A percentile compares a stretch with the other conserved stretches of the same genome.
These are phyloP conservation scores for Brachionichthys hirsutus DNA, from an alignment of 2,113 vertebrate species.

Conservation along the genomic window DNA sequence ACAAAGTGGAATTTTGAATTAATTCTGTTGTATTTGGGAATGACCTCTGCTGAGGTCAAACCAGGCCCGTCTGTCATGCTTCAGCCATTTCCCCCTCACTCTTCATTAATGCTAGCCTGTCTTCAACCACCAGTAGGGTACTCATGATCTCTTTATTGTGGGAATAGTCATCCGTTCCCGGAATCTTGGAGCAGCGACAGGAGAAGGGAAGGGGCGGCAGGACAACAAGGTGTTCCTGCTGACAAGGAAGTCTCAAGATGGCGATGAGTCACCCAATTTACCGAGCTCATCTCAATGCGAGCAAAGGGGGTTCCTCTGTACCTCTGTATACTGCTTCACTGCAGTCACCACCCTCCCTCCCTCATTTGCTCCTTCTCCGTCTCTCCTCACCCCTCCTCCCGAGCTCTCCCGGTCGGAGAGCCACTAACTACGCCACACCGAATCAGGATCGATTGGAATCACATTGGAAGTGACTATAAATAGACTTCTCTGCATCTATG, in stretches of 20 bases:
- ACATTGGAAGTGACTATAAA: slow-evolving; percentile 27
- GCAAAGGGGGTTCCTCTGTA: slow-evolving; percentile 67
- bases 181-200: slow-evolving; percentile 12
- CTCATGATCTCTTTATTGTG: slow-evolving; percentile 27
- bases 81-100: background rate
- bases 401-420: slow-evolving; percentile 23
- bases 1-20: too few species aligned
- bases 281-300: slow-evolving; percentile 42
- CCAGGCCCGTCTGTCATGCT: slow-evolving; percentile 6
- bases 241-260: slow-evolving; percentile 51
- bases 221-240: slow-evolving; percentile 56
- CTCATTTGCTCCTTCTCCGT: background rate
- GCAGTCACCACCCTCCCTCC: slow-evolving; percentile 38
- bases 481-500: slow-evolving; percentile 6
- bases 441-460: slow-evolving; percentile 37
- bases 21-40: background rate
- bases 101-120: background rate
- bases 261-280: slow-evolving; percentile 64
- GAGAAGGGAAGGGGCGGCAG: background rate
- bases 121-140: slow-evolving; percentile 9
- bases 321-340: slow-evolving; percentile 39
- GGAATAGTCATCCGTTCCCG: slow-evolving; percentile 27
- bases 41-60: slow-evolving; percentile 19
- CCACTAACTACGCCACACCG: slow-evolving; percentile 4
- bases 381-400: slow-evolving; percentile 11